Percentiles rank a stretch among this genome's conserved stretches.
These are phyloP conservation scores for Paragorgia papillata DNA, from an alignment of 92 coral and sea anemone genomes.

Conservation along the genomic window DNA sequence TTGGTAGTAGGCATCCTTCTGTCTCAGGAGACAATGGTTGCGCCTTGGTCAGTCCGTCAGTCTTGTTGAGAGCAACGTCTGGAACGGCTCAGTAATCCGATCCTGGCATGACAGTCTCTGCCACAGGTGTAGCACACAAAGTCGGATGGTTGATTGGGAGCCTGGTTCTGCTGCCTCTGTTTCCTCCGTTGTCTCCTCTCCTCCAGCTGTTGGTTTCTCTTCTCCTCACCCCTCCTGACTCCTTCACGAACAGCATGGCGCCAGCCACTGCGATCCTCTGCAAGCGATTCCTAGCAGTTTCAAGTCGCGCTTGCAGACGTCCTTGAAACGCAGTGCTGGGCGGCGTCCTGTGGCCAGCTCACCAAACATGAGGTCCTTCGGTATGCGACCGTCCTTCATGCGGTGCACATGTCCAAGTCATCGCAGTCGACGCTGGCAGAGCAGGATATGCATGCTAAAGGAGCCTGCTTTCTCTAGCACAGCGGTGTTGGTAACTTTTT, in stretches of 20 bases:
- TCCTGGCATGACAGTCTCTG: slow-evolving; percentile 37
- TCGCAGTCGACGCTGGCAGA: slow-evolving; percentile 52
- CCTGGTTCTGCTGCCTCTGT: slow-evolving; percentile 6
- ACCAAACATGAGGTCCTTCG: slow-evolving; percentile 44
- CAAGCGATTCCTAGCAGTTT: slow-evolving; percentile 9
- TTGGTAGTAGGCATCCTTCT: too few relatives aligned
- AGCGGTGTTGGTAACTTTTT: slow-evolving; percentile 46
- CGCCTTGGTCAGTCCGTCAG: too few relatives aligned
- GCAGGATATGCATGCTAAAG: slow-evolving; percentile 53
- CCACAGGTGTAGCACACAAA: slow-evolving; percentile 28
- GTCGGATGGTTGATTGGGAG: neutral
- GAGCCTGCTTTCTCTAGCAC: slow-evolving; percentile 40
- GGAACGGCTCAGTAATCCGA: slow-evolving; percentile 6
- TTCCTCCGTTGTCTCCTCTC: slow-evolving; percentile 20
- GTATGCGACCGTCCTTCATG: slow-evolving; percentile 42
- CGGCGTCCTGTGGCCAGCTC: slow-evolving; percentile 41
- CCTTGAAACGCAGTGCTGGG: slow-evolving; percentile 39
- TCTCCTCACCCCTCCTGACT: neutral
- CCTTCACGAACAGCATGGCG: neutral
- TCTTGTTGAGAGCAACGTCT: slow-evolving; percentile 18
- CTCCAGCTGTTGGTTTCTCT: too few relatives aligned
- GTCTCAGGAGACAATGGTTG: too few relatives aligned
- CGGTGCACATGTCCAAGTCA: slow-evolving; percentile 56
- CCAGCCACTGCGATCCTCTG: slow-evolving; percentile 9
- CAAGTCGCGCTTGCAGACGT: slow-evolving; percentile 37